These are phyloP conservation scores for Drosophila anomalata DNA, from an alignment of 2,888 invertebrate species.

Conservation along the genomic window DNA sequence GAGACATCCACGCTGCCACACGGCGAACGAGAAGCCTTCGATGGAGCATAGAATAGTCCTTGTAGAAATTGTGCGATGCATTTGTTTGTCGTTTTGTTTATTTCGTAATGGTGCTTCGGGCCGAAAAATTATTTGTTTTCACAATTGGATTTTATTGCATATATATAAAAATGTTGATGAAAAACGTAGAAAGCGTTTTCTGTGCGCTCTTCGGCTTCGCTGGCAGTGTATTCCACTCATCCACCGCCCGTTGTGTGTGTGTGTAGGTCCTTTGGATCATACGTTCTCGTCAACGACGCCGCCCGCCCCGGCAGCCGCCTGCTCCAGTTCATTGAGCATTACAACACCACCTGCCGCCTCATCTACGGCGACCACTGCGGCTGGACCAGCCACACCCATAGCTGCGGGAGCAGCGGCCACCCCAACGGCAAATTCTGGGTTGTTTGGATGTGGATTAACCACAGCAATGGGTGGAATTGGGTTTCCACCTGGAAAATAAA, in stretches of 20 bases:
- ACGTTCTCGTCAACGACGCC: constrained; percentile 66
- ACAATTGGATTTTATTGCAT: constrained; percentile 37
- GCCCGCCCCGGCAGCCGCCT: constrained; percentile 49
- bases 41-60: constrained; percentile 45
- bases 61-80: constrained; percentile 4
- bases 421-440: constrained; percentile 57
- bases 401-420: constrained; percentile 50
- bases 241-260: constrained; percentile 5
- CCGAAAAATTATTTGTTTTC: constrained; percentile 32
- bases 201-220: constrained; percentile 51
- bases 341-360: constrained; percentile 79
- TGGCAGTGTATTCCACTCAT: constrained; percentile 60
- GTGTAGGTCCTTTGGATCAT: constrained; percentile 17
- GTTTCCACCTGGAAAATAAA: constrained; percentile 80
- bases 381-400: constrained; percentile 56
- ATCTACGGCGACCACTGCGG: constrained; percentile 73
- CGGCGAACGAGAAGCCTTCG: constrained; percentile 64
- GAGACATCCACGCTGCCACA: constrained; percentile 82
- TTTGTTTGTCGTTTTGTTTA: background rate
- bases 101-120: background rate
- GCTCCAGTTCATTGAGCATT: constrained; percentile 76
- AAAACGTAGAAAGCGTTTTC: constrained; percentile 65
- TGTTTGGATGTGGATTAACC: constrained; percentile 67
- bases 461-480: constrained; percentile 80
- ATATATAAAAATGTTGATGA: constrained; percentile 62